Conservation (phyloP, 1,140 invertebrate genomes). For the Scaptodrosophila lebanonensis region DNA sequence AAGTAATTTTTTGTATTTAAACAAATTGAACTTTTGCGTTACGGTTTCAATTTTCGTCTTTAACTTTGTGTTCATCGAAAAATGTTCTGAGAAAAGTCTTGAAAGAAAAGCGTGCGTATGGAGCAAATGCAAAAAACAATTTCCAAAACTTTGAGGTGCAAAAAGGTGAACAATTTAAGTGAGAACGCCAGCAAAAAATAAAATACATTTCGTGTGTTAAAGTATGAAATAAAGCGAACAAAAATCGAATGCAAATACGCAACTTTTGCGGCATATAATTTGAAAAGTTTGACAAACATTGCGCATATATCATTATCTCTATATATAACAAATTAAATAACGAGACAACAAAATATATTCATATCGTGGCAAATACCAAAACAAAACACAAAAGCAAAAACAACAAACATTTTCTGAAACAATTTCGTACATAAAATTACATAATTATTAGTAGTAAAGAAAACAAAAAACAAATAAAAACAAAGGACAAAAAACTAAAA, state of each 20-base stretch:
- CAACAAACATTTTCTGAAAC: conserved; percentile 42
- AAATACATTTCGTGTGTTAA: conserved; percentile 24
- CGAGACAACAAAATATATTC: conserved; percentile 63
- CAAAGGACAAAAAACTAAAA: conserved; percentile 15
- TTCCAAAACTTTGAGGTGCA: conserved; percentile 58
- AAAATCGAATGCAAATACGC: conserved; percentile 26
- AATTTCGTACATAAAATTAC: conserved; percentile 55
- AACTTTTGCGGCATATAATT: conserved; percentile 32
- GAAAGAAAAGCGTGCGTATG: conserved; percentile 15
- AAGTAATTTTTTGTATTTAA: conserved; percentile 39
- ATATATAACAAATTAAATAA: conserved; percentile 40
- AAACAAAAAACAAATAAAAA: conserved; percentile 16
- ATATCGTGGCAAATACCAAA: conserved; percentile 56
- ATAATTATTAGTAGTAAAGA: conserved; percentile 62
- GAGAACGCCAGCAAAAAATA: conserved; percentile 6
- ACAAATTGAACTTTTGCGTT: conserved; percentile 54
- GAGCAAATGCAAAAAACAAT: conserved; percentile 31
- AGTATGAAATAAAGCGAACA: conserved; percentile 10
- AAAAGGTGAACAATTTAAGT: conserved; percentile 42
- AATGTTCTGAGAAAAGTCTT: conserved; percentile 61
- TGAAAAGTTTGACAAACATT: conserved; percentile 21
- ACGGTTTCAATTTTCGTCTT: conserved; percentile 61
- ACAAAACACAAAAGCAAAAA: conserved; percentile 19
- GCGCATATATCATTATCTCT: conserved; percentile 39
- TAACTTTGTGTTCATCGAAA: conserved; percentile 59